A percentile compares a stretch with the other conserved stretches of the same genome.
Evolutionary conservation across 2,888 invertebrate species (phyloP).

Genomic region (Caenorhabditis parvicauda): DNA sequence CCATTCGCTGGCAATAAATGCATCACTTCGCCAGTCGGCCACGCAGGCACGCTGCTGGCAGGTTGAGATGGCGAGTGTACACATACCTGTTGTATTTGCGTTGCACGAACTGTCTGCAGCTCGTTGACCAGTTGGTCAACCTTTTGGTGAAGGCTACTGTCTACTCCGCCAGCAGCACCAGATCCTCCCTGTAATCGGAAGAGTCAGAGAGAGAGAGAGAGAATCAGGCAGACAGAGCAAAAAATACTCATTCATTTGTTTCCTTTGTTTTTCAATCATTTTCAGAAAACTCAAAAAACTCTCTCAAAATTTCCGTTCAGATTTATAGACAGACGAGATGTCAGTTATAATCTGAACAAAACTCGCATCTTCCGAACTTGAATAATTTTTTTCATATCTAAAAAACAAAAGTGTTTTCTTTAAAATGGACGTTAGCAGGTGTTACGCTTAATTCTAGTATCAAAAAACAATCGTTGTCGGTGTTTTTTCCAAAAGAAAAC

Average conservation of each 20-base stretch:
- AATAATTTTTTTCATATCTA: too few species aligned
- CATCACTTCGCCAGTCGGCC: constrained; percentile 1
- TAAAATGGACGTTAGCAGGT: too few species aligned
- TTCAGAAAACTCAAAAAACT: constrained; percentile 10
- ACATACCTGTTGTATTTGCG: constrained; percentile 29
- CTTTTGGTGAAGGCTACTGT: constrained; percentile 38
- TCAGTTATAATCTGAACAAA: too few species aligned
- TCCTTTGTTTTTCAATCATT: constrained; percentile 11
- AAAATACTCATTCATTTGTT: constrained; percentile 2
- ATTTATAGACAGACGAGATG: too few species aligned
- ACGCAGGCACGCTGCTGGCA: too few species aligned
- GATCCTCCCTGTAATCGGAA: constrained; percentile 17
- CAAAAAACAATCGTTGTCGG: too few species aligned
- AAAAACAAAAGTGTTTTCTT: too few species aligned
- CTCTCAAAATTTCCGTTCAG: too few species aligned
- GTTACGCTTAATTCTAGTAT: too few species aligned
- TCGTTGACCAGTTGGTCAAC: constrained; percentile 39
- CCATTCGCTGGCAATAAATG: background rate
- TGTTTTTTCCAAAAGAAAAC: too few species aligned
- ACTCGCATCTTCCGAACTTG: too few species aligned
- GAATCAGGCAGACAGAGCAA: background rate
- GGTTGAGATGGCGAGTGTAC: background rate
- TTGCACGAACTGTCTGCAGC: constrained; percentile 34
- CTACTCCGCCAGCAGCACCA: constrained; percentile 19
- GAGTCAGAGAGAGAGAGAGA: background rate